Conservation (phyloP, 2,888 invertebrate species). For the Podotricha telesiphe region DNA sequence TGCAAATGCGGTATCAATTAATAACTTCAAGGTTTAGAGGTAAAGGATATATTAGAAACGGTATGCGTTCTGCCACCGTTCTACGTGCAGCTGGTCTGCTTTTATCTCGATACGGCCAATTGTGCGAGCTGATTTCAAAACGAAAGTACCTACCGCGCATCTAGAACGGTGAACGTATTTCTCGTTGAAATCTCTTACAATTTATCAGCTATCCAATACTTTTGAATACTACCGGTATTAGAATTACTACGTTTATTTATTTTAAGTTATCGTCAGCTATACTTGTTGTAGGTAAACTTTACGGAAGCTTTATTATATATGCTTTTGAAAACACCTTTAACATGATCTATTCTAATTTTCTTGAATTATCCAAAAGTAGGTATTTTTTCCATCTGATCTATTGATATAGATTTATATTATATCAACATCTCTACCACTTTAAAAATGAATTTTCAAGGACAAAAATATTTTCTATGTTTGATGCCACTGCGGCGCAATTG, state of each 20-base stretch:
- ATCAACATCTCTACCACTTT: too few relatives aligned
- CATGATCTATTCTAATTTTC: too few relatives aligned
- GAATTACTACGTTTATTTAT: slow-evolving; percentile 14
- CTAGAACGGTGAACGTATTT: slow-evolving; percentile 84
- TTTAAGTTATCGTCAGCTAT: not conserved
- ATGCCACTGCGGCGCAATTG: too few relatives aligned
- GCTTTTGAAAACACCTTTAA: not conserved
- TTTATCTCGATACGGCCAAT: slow-evolving; percentile 80
- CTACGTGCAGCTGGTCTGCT: slow-evolving; percentile 64
- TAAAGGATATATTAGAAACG: slow-evolving; percentile 54
- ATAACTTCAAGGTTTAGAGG: slow-evolving; percentile 35
- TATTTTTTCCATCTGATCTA: too few relatives aligned
- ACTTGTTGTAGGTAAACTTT: not conserved
- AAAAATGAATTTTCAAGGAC: too few relatives aligned
- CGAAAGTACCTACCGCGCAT: slow-evolving; percentile 83
- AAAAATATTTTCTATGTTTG: too few relatives aligned
- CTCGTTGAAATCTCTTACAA: slow-evolving; percentile 79
- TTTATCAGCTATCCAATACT: slow-evolving; percentile 71
- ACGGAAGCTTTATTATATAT: not conserved
- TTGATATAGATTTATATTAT: too few relatives aligned
- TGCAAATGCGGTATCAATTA: slow-evolving; percentile 24
- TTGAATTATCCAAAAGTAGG: too few relatives aligned
- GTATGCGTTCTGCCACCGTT: slow-evolving; percentile 67
- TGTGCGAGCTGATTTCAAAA: slow-evolving; percentile 83
- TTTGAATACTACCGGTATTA: slow-evolving; percentile 46